A percentile compares a stretch with the other conserved stretches of the same genome.
phyloP scores from a whole-genome alignment of 2,113 vertebrate genomes.

The Eurypyga helias region DNA sequence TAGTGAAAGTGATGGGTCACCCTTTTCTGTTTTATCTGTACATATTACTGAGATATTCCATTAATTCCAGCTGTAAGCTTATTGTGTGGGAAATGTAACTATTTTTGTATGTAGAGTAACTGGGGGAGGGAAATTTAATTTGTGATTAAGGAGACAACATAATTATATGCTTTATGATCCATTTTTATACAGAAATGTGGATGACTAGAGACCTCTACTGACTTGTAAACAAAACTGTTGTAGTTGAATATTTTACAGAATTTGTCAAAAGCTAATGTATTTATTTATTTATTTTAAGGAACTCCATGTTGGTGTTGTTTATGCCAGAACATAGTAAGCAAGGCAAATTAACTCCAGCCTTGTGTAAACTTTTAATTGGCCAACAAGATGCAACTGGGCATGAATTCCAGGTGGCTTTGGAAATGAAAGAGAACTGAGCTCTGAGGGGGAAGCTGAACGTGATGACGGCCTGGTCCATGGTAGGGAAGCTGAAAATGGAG shows the following conservation, averaged over 20 bases:
- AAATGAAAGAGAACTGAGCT: slow-evolving; percentile 83
- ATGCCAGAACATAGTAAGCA: slow-evolving; percentile 71
- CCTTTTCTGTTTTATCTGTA: neutral
- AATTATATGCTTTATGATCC: neutral
- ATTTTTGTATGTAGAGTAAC: neutral
- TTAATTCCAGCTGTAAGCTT: neutral
- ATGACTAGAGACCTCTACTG: neutral
- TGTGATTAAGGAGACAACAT: neutral
- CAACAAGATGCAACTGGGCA: slow-evolving; percentile 64
- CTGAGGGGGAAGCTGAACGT: slow-evolving; percentile 82
- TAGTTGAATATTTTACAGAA: neutral
- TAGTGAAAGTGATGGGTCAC: neutral
- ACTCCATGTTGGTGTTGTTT: slow-evolving; percentile 74
- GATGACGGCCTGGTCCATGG: slow-evolving; percentile 92
- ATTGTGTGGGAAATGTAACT: neutral
- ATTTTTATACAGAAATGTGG: slow-evolving; percentile 20
- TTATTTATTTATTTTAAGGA: slow-evolving; percentile 72
- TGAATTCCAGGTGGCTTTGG: slow-evolving; percentile 76
- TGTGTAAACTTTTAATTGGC: slow-evolving; percentile 58
- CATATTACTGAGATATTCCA: neutral
- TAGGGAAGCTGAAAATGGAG: slow-evolving; percentile 93
- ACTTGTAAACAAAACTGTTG: slow-evolving; percentile 25
- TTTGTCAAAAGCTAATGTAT: slow-evolving; percentile 39
- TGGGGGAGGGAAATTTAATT: neutral
- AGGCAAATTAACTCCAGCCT: slow-evolving; percentile 68